These are phyloP conservation scores for Cynopterus sphinx DNA, from an alignment of 2,797 vertebrate genomes.

Conservation along the genomic window DNA sequence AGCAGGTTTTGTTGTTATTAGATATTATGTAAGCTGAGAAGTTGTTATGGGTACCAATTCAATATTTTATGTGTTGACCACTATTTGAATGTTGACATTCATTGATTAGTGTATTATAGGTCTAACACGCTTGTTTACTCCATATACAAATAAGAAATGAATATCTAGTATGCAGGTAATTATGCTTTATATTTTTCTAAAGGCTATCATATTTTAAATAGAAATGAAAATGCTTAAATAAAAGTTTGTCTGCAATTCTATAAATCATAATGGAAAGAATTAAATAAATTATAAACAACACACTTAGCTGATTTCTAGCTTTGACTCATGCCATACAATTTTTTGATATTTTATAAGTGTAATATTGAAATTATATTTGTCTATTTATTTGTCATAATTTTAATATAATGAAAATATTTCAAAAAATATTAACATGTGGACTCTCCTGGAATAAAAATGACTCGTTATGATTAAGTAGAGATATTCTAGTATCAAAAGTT, in stretches of 20 bases:
- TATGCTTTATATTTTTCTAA: background rate
- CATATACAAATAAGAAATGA: background rate
- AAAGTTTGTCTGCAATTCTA: background rate
- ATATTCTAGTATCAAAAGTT: background rate
- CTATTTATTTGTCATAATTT: background rate
- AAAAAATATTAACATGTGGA: background rate
- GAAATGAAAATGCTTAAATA: background rate
- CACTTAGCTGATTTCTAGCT: background rate
- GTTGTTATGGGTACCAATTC: background rate
- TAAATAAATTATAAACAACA: background rate
- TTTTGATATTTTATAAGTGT: background rate
- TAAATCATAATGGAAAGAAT: background rate
- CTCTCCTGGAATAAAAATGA: background rate
- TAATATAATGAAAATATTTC: background rate
- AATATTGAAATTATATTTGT: background rate
- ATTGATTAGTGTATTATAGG: background rate
- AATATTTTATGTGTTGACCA: background rate
- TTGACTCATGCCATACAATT: background rate
- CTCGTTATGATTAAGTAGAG: background rate
- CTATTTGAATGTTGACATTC: background rate
- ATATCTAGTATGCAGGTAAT: background rate
- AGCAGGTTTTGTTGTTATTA: background rate
- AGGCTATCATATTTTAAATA: background rate
- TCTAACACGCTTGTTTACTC: background rate
- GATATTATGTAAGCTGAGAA: background rate